A percentile compares a stretch with the other conserved stretches of the same genome.
Evolutionary conservation across 2,888 invertebrate genomes (phyloP).

Genomic region (Automeris io): DNA sequence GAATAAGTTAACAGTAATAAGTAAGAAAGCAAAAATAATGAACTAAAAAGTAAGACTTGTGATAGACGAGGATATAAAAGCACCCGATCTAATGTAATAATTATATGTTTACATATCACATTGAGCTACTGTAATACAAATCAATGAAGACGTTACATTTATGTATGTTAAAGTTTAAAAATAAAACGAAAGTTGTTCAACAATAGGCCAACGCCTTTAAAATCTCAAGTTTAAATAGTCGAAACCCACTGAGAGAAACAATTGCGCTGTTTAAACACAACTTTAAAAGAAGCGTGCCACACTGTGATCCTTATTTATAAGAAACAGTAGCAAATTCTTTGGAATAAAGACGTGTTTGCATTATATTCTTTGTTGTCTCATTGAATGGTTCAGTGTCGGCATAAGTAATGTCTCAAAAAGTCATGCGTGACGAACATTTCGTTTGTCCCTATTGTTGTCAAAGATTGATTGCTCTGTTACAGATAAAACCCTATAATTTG

Average conservation of each 20-base stretch:
- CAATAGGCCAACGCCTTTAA: constrained; percentile 5
- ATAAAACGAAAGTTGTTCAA: no score
- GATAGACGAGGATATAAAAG: no score
- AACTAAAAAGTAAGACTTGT: no score
- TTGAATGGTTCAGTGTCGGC: constrained; percentile 14
- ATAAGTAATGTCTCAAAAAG: constrained; percentile 41
- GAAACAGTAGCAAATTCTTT: constrained; percentile 41
- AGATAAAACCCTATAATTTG: background rate
- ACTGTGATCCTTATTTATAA: constrained; percentile 18
- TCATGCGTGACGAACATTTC: constrained; percentile 30
- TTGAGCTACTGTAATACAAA: no score
- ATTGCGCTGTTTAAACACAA: constrained; percentile 27
- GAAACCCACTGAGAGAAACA: constrained; percentile 42
- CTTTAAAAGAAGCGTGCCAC: constrained; percentile 36
- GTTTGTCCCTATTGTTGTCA: constrained; percentile 27
- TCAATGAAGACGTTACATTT: no score
- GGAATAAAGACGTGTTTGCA: constrained; percentile 27
- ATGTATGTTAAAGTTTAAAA: no score
- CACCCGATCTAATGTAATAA: no score
- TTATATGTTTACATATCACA: no score
- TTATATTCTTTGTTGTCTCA: constrained; percentile 20
- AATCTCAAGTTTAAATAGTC: constrained; percentile 6
- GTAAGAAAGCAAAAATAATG: no score
- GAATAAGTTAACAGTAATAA: no score
- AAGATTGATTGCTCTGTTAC: constrained; percentile 5